Conservation (phyloP, 2,113 vertebrate species). For the human region DNA sequence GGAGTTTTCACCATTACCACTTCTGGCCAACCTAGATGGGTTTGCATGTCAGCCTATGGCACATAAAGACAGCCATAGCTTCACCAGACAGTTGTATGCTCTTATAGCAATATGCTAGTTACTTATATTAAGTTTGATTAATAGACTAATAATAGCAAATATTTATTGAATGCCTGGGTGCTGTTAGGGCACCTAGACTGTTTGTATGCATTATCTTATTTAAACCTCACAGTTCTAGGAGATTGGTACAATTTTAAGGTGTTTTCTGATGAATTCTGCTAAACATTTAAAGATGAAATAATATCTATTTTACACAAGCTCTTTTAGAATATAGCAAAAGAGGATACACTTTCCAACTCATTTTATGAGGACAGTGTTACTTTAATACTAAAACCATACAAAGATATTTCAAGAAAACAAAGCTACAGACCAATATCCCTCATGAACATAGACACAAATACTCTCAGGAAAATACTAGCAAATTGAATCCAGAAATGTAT, state of each 20-base stretch:
- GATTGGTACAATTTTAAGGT: neutral
- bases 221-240: conserved; percentile 3
- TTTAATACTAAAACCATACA: neutral
- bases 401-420: neutral
- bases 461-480: neutral
- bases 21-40: neutral
- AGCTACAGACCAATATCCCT: neutral
- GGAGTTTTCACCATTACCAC: neutral
- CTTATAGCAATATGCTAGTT: neutral
- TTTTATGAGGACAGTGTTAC: neutral
- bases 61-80: neutral
- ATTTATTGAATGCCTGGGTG: neutral
- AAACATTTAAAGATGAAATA: conserved; percentile 18
- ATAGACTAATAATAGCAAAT: neutral
- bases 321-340: neutral
- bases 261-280: neutral
- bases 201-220: neutral
- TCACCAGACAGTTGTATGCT: neutral
- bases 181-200: neutral
- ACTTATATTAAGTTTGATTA: neutral
- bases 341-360: neutral
- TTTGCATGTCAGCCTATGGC: neutral
- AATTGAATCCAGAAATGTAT: neutral
- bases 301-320: neutral
- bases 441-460: neutral